A percentile compares a stretch with the other conserved stretches of the same genome.
Conservation (phyloP, 2,797 vertebrate genomes). For the Novumbra hubbsi region DNA sequence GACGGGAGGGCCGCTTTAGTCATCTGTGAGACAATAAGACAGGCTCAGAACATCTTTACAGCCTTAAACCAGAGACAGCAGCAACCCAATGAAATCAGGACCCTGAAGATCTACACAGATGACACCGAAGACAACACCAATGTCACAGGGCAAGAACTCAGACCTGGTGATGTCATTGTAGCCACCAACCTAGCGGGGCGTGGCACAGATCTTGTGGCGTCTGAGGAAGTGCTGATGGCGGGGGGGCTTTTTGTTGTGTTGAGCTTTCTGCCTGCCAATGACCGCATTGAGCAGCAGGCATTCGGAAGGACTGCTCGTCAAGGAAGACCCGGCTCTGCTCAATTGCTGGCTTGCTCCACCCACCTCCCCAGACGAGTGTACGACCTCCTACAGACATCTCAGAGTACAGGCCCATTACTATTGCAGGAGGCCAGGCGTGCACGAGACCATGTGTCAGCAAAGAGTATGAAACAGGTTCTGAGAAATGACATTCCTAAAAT, state of each 20-base stretch:
- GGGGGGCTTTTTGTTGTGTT: conserved; percentile 59
- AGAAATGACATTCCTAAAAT: conserved; percentile 35
- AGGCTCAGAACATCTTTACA: conserved; percentile 30
- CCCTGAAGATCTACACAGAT: conserved; percentile 52
- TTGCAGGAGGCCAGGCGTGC: conserved; percentile 13
- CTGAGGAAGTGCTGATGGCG: conserved; percentile 47
- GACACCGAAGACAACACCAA: conserved; percentile 59
- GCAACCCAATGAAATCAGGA: not conserved
- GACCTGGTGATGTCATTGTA: conserved; percentile 11
- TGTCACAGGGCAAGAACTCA: conserved; percentile 28
- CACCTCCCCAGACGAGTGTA: conserved; percentile 11
- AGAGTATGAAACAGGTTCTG: conserved; percentile 23
- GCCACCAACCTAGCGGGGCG: conserved; percentile 16
- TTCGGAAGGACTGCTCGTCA: conserved; percentile 53
- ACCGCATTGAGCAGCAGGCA: conserved; percentile 50
- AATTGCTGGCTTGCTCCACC: conserved; percentile 33
- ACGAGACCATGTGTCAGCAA: conserved; percentile 20
- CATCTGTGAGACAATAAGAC: conserved; percentile 68
- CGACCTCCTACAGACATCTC: not conserved
- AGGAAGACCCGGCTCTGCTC: conserved; percentile 43
- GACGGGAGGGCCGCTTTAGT: conserved; percentile 56
- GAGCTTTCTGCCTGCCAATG: conserved; percentile 43
- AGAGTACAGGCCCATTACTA: conserved; percentile 11
- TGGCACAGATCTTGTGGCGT: conserved; percentile 56
- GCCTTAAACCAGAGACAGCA: conserved; percentile 9